Base-by-base conservation (phyloP, 2,888 invertebrate genomes). In the Scotopteryx bipunctaria region DNA sequence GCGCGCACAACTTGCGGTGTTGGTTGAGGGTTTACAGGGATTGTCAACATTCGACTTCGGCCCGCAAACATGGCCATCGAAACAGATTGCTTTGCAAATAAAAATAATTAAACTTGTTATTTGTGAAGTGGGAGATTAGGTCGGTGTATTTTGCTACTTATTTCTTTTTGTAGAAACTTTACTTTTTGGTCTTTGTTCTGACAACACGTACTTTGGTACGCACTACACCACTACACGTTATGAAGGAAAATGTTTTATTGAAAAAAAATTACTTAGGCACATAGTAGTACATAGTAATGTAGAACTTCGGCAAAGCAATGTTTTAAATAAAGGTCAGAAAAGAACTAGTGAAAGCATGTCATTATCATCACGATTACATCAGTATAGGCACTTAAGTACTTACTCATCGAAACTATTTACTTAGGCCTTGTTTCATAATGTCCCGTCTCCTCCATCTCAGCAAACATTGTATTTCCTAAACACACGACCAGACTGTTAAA, bases 71-170 rank as follows among this genome's bases (percentile, higher is more conserved):
- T 27, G 51, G 57, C 57, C 52, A 42, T 42, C 58, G 59, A 60
- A 61, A 64, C 69, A 71, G 83, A 86, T 85, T 83, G 84, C 80
- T 83, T 74, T 38, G 83, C 71, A 86, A 84, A 84, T 71, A 83
- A 69, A 77, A 78, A 73, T 78, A 82, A 82, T 81, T 71, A 76
- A 73, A 69, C 73, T 68, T 71, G 68, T 48, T 31, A 17, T 41
- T 54, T 19, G 36, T 32, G 23, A 36, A 31, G 25, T 45, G 15
- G 15, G 45, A 31, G 40, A 40, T 50, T 33, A 47, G 17, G 17
- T 40, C 27, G 16, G 15, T 16, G 36, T 36, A 36, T 21, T n/a
- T 36, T 36, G 36, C 36, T 36, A 36, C 13, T 36, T 31, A n/a
- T 29, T 35, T 9, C 27, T 29, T 11, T 9, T 11, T n/a, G 29